Evolutionary conservation across 2,888 invertebrate species (phyloP), one percentile per base, ranked within the genome.

Genomic region (Leptarthrus brevirostris): DNA sequence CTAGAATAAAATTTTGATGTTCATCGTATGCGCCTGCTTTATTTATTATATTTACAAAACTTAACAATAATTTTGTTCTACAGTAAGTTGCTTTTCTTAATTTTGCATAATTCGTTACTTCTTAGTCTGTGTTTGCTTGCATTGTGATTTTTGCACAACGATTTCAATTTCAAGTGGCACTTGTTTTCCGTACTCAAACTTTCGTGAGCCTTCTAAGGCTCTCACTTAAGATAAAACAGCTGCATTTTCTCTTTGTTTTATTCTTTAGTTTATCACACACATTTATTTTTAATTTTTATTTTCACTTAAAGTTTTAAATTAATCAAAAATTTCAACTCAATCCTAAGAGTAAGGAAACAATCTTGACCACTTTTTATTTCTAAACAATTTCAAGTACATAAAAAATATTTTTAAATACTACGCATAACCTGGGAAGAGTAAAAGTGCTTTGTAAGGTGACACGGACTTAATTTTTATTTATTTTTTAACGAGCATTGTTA

Each of bases 1-100:
- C 61, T 64, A 64, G 64, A 64, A 24, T 64, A 64, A 64, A 64
- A 64, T 64, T 40, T 64, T 64, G 64, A 44, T 64, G 64, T 64
- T 47, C 44, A 44, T 44, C 36, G 22, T 36, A 34, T 40, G 58
- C 36, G 58, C 58, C 20, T 22, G n/a, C 12, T 64, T 24, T 18
- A 64, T 36, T 44, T 44, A 20, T 24, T 64, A 20, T 64, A 64
- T 64, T 64, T 64, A 64, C 64, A 64, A 64, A 64, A 64, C 24
- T 64, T 64, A 64, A 64, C 64, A 64, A 40, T 40, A 30, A 30
- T 40, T 12, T 64, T 64, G 22, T 16, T 64, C 36, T 47, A 47
- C 44, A 64, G 5, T 49, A 16, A 49, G n/a, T 64, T 64, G 34
- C 44, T 64, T 40, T 8, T 61, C n/a, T 36, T 64, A 64, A 10